phyloP scores from a whole-genome alignment of 2,888 invertebrate species.

The Sinelater perroti region DNA sequence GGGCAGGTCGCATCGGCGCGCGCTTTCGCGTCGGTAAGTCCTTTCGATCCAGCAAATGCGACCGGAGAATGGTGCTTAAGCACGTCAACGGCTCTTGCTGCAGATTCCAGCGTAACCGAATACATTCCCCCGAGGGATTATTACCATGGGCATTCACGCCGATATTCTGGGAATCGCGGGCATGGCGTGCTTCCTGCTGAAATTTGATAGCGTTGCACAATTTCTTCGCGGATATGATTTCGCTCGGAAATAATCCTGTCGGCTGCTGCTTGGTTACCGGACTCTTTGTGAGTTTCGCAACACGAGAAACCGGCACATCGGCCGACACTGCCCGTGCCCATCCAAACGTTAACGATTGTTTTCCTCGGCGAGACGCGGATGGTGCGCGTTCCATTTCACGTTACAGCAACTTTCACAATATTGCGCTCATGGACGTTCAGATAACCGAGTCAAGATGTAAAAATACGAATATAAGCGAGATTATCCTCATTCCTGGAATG shows the following conservation, averaged over 20 bases:
- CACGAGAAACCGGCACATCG: conserved; percentile 78
- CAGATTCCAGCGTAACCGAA: conserved; percentile 62
- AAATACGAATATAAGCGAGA: too few species aligned
- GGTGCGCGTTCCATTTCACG: too few species aligned
- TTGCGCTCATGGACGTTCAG: too few species aligned
- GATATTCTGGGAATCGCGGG: conserved; percentile 86
- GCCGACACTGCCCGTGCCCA: conserved; percentile 84
- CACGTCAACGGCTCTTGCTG: conserved; percentile 70
- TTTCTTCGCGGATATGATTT: conserved; percentile 74
- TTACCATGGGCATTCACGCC: conserved; percentile 82
- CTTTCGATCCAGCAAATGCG: conserved; percentile 67
- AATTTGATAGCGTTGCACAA: conserved; percentile 8
- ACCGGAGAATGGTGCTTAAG: conserved; percentile 81
- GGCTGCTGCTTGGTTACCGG: conserved; percentile 79
- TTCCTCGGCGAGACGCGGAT: too few species aligned
- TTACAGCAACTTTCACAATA: too few species aligned
- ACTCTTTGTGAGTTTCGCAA: too few species aligned
- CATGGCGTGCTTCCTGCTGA: conserved; percentile 48
- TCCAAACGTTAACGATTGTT: conserved; percentile 67
- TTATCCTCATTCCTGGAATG: too few species aligned
- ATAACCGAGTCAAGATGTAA: too few species aligned
- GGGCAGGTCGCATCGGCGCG: conserved; percentile 6
- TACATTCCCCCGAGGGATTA: conserved; percentile 84
- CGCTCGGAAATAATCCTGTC: conserved; percentile 84
- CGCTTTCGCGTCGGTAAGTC: conserved; percentile 16